Evolutionary conservation across 2,888 invertebrate genomes (phyloP), one percentile per base, ranked within the genome.

Genomic region (Caenorhabditis sp.): DNA sequence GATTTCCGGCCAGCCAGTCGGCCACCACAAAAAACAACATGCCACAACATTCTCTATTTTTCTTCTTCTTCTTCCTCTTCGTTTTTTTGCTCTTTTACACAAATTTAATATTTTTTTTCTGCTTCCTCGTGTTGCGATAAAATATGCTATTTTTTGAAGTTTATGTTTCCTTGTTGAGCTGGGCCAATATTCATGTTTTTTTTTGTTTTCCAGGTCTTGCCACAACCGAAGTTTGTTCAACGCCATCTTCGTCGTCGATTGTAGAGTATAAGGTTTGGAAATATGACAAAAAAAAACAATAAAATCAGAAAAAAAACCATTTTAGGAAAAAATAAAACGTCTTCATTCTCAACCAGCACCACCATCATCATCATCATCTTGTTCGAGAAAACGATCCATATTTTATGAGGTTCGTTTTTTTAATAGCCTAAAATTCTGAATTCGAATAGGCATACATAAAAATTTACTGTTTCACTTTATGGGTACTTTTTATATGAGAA

Each of bases 391-490:
- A 62, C 69, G 69, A 19, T 69, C 69, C 49, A 69, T 69, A 64
- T 69, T 69, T 59, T 65, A 69, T 65, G 69, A 69, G 69, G 69
- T 69, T 58, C 27, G 69, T 53, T 53, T 43, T 43, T 43, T 43
- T 43, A 17, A 17, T 10, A 17, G 12, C 10, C 43, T 10, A 17
- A 43, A 5, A 43, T 43, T 43, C 17, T 17, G 43, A 43, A n/a
- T n/a, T n/a, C n/a, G n/a, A n/a, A 31, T 31, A 31, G 31, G 10
- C 31, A 31, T 31, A 31, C 31, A 31, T 31, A 31, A 31, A 31
- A 31, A 31, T 31, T 31, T 31, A 31, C 31, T 31, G 31, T 31
- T 31, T 31, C 31, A 31, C 31, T 31, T 31, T 31, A 31, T 31
- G 31, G 31, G 31, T 31, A 31, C 31, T 31, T 31, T n/a, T 31